phyloP scores from a whole-genome alignment of 1,140 invertebrate species.

The Psix sp. region DNA sequence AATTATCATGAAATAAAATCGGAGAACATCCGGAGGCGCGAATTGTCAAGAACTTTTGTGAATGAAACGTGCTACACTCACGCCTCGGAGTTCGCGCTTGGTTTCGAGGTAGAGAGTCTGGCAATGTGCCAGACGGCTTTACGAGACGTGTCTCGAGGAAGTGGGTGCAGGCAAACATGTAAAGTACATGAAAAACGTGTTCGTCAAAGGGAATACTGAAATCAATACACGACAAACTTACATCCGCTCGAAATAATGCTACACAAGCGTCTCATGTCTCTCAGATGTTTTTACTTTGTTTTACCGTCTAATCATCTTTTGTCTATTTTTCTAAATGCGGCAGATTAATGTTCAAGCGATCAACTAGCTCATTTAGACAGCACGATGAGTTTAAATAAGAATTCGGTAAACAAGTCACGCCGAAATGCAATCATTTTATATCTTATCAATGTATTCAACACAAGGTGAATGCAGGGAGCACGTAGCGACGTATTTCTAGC shows the following conservation, averaged over 20 bases:
- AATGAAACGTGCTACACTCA: constrained; percentile 45
- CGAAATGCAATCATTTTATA: constrained; percentile 38
- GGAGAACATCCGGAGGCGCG: constrained; percentile 8
- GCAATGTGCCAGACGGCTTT: constrained; percentile 39
- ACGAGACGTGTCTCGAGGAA: constrained; percentile 40
- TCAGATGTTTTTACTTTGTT: neutral
- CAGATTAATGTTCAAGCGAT: neutral
- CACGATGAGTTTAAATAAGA: constrained; percentile 2
- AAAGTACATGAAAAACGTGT: constrained; percentile 37
- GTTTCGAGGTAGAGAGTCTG: constrained; percentile 40
- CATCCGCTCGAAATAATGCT: constrained; percentile 41
- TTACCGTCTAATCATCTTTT: no score
- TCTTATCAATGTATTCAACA: constrained; percentile 42
- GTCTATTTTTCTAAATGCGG: no score
- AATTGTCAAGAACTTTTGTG: constrained; percentile 37
- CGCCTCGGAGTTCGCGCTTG: constrained; percentile 23
- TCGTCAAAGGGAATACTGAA: constrained; percentile 45
- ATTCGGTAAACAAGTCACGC: constrained; percentile 29
- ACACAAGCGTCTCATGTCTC: constrained; percentile 9
- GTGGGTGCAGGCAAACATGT: constrained; percentile 26
- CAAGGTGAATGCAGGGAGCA: constrained; percentile 10
- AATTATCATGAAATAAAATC: no score
- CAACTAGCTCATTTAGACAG: neutral
- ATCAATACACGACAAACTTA: constrained; percentile 49
- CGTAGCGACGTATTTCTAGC: constrained; percentile 38